Percentiles rank a stretch among this genome's conserved stretches.
Conservation (phyloP, 2,113 vertebrate species). For the Zeus faber region DNA sequence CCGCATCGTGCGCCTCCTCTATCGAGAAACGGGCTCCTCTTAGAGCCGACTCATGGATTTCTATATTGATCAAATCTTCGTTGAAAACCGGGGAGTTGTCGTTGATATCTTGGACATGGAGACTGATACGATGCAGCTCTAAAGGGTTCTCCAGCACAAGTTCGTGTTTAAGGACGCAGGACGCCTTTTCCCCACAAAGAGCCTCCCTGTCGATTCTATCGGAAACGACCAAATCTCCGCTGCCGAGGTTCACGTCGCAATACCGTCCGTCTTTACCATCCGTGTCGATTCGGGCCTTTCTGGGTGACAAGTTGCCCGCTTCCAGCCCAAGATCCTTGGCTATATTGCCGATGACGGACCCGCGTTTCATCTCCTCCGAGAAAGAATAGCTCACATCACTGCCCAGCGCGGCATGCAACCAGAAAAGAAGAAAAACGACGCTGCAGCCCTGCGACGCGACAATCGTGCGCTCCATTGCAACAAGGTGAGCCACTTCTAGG, state of each 20-base stretch:
- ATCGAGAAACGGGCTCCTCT: slow-evolving; percentile 71
- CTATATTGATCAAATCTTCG: background rate
- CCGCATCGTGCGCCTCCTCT: slow-evolving; percentile 64
- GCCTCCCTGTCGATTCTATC: slow-evolving; percentile 73
- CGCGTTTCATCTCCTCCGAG: slow-evolving; percentile 67
- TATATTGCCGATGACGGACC: slow-evolving; percentile 66
- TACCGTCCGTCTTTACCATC: slow-evolving; percentile 56
- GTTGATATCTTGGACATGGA: slow-evolving; percentile 72
- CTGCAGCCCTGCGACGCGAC: background rate
- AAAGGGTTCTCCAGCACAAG: slow-evolving; percentile 60
- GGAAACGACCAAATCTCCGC: slow-evolving; percentile 68
- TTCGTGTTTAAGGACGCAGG: slow-evolving; percentile 66
- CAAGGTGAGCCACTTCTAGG: background rate
- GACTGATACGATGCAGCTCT: slow-evolving; percentile 60
- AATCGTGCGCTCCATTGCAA: background rate
- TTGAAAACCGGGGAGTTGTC: slow-evolving; percentile 61
- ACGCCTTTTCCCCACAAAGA: slow-evolving; percentile 56
- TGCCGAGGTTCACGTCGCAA: slow-evolving; percentile 64
- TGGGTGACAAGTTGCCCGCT: slow-evolving; percentile 45
- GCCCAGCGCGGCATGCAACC: slow-evolving; percentile 29
- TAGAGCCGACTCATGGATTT: background rate
- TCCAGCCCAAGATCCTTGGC: slow-evolving; percentile 62
- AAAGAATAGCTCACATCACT: slow-evolving; percentile 66
- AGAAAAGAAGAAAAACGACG: slow-evolving; percentile 12
- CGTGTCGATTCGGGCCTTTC: slow-evolving; percentile 64